These are phyloP conservation scores for Paraescarpia echinospica DNA, from an alignment of 1,140 invertebrate genomes.

Conservation along the genomic window DNA sequence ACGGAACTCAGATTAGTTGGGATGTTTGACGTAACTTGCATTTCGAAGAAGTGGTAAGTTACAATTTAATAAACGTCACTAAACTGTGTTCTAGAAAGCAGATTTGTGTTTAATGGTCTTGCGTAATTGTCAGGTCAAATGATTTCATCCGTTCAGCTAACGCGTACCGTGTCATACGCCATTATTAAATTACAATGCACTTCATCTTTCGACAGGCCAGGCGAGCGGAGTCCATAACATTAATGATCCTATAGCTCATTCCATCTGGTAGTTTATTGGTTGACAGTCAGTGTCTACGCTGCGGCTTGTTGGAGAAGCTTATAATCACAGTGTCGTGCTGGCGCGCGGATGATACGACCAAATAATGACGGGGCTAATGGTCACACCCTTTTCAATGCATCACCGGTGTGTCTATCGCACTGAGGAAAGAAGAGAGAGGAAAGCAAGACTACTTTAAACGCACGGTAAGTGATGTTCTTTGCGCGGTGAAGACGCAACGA, in stretches of 20 bases:
- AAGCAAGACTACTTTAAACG: no score
- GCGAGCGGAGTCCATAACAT: background rate
- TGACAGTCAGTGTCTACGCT: background rate
- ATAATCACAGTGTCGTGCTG: background rate
- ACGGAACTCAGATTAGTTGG: no score
- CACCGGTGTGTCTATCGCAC: no score
- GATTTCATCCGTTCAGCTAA: no score
- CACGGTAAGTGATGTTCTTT: no score
- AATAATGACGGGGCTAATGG: background rate
- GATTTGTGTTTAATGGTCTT: background rate
- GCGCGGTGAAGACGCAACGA: no score
- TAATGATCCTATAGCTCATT: background rate
- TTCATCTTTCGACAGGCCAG: background rate
- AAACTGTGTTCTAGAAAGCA: background rate
- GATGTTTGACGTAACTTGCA: background rate
- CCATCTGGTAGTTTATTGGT: background rate
- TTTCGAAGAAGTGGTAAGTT: background rate
- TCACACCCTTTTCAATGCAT: no score
- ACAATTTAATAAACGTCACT: background rate
- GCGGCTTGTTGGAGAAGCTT: no score
- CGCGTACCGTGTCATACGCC: background rate
- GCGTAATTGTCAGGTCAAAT: no score
- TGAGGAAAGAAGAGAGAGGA: no score
- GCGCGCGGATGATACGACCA: background rate
- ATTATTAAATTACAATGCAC: background rate